A percentile compares a stretch with the other conserved stretches of the same genome.
phyloP scores from a whole-genome alignment of 2,888 invertebrate genomes.

The Tenodera sinensis region DNA sequence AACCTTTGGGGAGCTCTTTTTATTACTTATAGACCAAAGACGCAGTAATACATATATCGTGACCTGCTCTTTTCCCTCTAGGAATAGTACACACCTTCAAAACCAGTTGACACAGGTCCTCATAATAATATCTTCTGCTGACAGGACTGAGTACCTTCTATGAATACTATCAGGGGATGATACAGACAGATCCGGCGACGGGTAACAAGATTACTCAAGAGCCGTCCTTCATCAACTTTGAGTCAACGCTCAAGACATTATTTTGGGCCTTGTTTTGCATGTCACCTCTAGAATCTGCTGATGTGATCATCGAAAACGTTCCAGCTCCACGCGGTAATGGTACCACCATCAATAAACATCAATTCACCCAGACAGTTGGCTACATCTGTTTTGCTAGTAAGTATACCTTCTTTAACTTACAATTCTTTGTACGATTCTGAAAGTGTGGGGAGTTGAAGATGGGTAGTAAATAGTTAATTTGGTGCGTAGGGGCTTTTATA shows the following conservation, averaged over 20 bases:
- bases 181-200: constrained; percentile 53
- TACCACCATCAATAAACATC: constrained; percentile 53
- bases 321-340: constrained; percentile 47
- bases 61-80: too few relatives aligned
- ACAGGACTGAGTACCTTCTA: constrained; percentile 51
- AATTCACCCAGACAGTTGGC: constrained; percentile 63
- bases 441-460: too few relatives aligned
- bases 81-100: background rate
- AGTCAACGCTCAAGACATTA: constrained; percentile 59
- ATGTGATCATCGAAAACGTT: constrained; percentile 61
- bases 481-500: too few relatives aligned
- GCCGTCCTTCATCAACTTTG: constrained; percentile 57
- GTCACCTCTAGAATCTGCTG: constrained; percentile 61
- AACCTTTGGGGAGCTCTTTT: too few relatives aligned
- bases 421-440: too few relatives aligned
- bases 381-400: constrained; percentile 61
- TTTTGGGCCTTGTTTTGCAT: constrained; percentile 70
- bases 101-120: background rate
- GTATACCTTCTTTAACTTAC: background rate
- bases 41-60: too few relatives aligned
- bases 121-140: background rate
- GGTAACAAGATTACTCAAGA: constrained; percentile 57
- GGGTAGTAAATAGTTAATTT: too few relatives aligned
- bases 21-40: too few relatives aligned
- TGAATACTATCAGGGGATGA: constrained; percentile 63